Evolutionary conservation across 2,113 vertebrate genomes (phyloP).

Genomic region (Clarias gariepinus): DNA sequence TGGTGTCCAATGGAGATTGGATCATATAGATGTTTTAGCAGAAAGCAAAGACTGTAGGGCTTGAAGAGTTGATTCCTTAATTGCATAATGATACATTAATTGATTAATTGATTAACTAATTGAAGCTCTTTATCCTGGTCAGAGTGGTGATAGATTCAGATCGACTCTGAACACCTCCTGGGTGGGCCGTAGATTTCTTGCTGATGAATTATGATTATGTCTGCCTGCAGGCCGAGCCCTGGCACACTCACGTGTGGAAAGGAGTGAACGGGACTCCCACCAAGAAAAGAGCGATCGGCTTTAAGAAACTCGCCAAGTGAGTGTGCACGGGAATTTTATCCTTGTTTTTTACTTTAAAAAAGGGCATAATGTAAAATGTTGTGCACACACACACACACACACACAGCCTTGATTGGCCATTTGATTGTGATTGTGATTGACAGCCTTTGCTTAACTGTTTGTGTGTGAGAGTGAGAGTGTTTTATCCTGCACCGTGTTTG

Average conservation of each 20-base stretch:
- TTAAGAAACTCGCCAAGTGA: conserved; percentile 98
- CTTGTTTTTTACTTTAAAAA: background rate
- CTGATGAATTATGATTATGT: conserved; percentile 19
- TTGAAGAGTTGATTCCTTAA: background rate
- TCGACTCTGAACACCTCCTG: background rate
- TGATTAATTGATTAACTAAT: background rate
- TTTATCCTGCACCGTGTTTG: background rate
- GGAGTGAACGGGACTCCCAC: conserved; percentile 93
- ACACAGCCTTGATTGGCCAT: background rate
- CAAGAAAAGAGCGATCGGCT: conserved; percentile 95
- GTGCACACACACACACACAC: too few relatives aligned
- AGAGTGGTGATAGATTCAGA: background rate
- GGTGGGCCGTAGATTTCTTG: background rate
- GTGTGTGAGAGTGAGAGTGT: background rate
- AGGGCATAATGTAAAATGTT: background rate
- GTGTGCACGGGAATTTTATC: conserved; percentile 50
- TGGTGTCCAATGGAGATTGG: too few relatives aligned
- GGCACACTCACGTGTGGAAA: conserved; percentile 94
- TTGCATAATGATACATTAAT: background rate
- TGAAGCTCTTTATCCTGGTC: background rate
- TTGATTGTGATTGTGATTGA: conserved; percentile 14
- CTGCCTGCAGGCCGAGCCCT: conserved; percentile 83
- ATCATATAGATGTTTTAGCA: too few relatives aligned
- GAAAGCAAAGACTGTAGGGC: background rate
- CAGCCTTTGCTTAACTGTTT: background rate